Conservation (phyloP, 2,888 invertebrate species). For the Neoitamus cyanurus region DNA sequence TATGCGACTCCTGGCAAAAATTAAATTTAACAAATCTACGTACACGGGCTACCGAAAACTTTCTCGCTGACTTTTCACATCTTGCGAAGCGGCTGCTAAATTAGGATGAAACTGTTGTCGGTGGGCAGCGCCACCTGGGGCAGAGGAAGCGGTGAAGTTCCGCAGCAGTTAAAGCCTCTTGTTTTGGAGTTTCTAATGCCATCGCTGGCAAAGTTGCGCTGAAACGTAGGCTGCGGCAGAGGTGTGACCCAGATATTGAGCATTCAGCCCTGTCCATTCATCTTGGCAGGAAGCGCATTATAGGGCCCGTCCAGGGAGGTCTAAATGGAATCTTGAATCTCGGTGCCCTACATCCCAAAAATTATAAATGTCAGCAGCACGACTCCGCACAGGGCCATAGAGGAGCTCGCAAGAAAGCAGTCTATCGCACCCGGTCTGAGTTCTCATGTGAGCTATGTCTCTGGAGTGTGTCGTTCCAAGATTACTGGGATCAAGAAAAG, state of each 20-base stretch:
- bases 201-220: constrained; percentile 4
- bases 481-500: constrained; percentile 7
- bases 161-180: constrained; percentile 9
- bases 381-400: neutral
- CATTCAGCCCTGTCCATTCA: constrained; percentile 25
- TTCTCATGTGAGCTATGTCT: neutral
- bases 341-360: constrained; percentile 17
- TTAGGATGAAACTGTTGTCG: neutral
- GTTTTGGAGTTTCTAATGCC: neutral
- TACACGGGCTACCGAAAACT: neutral
- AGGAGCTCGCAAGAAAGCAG: neutral
- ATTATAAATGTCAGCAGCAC: constrained; percentile 27
- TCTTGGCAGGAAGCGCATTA: constrained; percentile 3
- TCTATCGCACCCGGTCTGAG: neutral
- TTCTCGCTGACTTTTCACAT: constrained; percentile 16
- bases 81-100: neutral
- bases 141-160: neutral
- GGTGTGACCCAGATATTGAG: constrained; percentile 17
- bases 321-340: constrained; percentile 4
- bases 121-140: neutral
- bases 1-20: neutral
- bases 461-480: neutral
- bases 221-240: neutral
- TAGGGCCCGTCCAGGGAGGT: neutral
- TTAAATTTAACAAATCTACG: constrained; percentile 18